Base-by-base conservation (phyloP, 1,140 invertebrate genomes). In the Lepidurus apus region DNA sequence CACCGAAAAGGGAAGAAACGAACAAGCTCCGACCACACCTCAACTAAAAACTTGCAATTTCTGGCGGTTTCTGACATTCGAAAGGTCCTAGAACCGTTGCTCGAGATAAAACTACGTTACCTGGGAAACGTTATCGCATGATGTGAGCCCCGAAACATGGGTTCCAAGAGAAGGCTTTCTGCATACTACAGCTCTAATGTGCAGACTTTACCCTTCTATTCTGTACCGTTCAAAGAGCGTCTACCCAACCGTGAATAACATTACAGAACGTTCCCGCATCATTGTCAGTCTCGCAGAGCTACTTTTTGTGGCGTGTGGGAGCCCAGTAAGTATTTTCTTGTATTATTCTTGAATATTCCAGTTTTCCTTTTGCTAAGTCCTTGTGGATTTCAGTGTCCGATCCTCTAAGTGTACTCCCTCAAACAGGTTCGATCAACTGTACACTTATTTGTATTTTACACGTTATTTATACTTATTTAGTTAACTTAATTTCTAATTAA, bases 21-120 rank as follows among this genome's bases (percentile, higher is more conserved):
- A 65, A 65, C 21, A 65, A 65, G 17, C 21, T 17, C 53, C n/a
- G 53, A 65, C 53, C 53, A 65, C 53, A 65, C 53, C 53, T 65
- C 21, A 34, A 34, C 34, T 34, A 34, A 65, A 65, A 65, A 17
- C 53, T 65, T 65, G 8, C 53, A 65, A 65, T 13, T 65, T 65
- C 53, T 21, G 21, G 21, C 21, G 7, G 17, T 65, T 7, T 1
- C 17, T 7, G 53, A 21, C 53, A 65, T 13, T 65, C 53, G 53
- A 13, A 7, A 65, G 53, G 9, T 13, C 21, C 17, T 65, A 8
- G 17, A 65, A 65, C 53, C 53, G 53, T 65, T 65, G 53, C 53
- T 65, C 6, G 53, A 65, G 53, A 65, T 65, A 65, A 65, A 65
- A 65, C 17, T 21, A 65, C 4, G 53, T 65, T 65, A 17, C 53